Conservation (phyloP, 1,140 invertebrate genomes). For the Panulirus ornatus region DNA sequence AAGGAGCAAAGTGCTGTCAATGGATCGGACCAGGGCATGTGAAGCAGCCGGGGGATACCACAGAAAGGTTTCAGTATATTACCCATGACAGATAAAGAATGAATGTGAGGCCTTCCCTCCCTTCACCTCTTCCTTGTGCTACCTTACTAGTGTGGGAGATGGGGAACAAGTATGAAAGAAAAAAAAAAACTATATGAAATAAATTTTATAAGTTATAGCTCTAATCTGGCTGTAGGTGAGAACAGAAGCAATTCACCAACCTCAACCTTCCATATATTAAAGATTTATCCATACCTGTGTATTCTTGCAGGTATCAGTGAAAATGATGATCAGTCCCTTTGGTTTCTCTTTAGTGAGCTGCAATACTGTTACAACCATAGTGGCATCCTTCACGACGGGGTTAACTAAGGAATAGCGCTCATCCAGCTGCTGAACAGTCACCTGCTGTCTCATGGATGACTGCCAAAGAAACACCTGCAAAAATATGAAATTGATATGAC, state of each 20-base stretch:
- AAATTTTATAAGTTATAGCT: not conserved
- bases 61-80: too few relatives aligned
- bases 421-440: slow-evolving; percentile 63
- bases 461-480: slow-evolving; percentile 71
- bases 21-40: too few relatives aligned
- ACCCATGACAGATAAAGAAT: too few relatives aligned
- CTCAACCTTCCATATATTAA: not conserved
- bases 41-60: too few relatives aligned
- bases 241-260: too few relatives aligned
- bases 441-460: not conserved
- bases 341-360: slow-evolving; percentile 86
- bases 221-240: not conserved
- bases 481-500: not conserved
- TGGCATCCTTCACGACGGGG: slow-evolving; percentile 90
- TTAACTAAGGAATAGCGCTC: slow-evolving; percentile 61
- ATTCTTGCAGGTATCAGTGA: slow-evolving; percentile 96
- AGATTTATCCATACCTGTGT: slow-evolving; percentile 75
- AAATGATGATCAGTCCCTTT: slow-evolving; percentile 92
- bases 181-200: not conserved
- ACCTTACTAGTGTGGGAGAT: too few relatives aligned
- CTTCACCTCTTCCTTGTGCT: too few relatives aligned
- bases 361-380: slow-evolving; percentile 92
- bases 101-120: too few relatives aligned
- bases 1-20: too few relatives aligned
- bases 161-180: not conserved